Evolutionary conservation across 2,113 vertebrate genomes (phyloP), one percentile per base, ranked within the genome.

Genomic region (Oncorhynchus gorbuscha): DNA sequence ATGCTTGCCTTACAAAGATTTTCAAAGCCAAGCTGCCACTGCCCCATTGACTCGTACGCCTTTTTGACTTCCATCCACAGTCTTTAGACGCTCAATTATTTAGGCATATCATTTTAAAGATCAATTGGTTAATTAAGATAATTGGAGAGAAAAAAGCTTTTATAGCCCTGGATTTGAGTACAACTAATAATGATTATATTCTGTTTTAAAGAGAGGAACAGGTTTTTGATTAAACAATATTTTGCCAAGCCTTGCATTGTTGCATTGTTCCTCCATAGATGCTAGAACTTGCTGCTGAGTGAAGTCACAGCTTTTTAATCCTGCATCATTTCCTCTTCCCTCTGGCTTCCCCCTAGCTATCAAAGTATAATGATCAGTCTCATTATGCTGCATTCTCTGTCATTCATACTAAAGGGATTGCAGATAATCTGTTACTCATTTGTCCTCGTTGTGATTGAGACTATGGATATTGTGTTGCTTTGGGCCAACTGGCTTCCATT

Each of bases 51-150:
- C 69, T 69, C 1, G 16, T 7, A 18, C 51, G 4, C 16, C 12
- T 55, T 22, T 22, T 77, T 69, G 30, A 75, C 65, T 75, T 67
- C 72, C 71, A 35, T 16, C 20, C 51, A 9, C 24, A 45, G 30
- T 22, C 66, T 73, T 65, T 39, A 68, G 49, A 79, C 11, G 6
- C 39, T 74, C 68, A 71, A 78, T 76, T 71, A 79, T 79, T 79
- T 74, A 14, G 7, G 3, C 7, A 13, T 67, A 69, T 65, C 71
- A 13, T 72, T 58, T 59, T 71, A 65, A 71, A 51, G 61, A 69
- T 79, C 59, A 51, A 61, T 82, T 82, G 71, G 59, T 71, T 65
- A 32, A 74, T 69, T 32, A 55, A 62, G 35, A 30, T 74, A 75
- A 75, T 77, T 62, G 71, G 32, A 67, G 70, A 58, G 51, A 4